A percentile compares a stretch with the other conserved stretches of the same genome.
Conservation (phyloP, 2,888 invertebrate genomes). For the Cosmorhoe ocellata region DNA sequence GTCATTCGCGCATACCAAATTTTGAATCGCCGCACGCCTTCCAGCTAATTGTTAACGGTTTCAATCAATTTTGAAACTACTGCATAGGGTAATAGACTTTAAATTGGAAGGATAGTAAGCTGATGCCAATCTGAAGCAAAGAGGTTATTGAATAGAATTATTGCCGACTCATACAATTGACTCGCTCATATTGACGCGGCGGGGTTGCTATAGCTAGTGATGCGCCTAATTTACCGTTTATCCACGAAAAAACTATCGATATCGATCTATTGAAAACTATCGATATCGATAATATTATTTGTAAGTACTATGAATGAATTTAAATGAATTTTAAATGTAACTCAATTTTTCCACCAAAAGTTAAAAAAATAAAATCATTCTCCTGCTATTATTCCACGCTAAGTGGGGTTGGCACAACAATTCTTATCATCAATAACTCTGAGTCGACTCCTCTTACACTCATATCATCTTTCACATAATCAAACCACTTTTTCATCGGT, state of each 20-base stretch:
- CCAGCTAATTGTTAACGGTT: slow-evolving; percentile 30
- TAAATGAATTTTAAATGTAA: too few relatives aligned
- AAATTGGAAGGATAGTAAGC: slow-evolving; percentile 19
- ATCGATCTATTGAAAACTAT: not conserved
- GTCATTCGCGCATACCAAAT: slow-evolving; percentile 47
- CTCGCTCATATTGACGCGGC: slow-evolving; percentile 70
- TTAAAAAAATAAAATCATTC: too few relatives aligned
- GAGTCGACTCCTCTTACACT: too few relatives aligned
- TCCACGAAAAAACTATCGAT: slow-evolving; percentile 14
- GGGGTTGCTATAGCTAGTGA: slow-evolving; percentile 62
- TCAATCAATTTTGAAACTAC: slow-evolving; percentile 9
- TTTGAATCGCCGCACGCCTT: slow-evolving; percentile 44
- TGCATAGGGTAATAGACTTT: slow-evolving; percentile 9
- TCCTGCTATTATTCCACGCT: too few relatives aligned
- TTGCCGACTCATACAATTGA: slow-evolving; percentile 74
- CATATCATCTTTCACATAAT: too few relatives aligned
- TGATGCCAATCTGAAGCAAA: slow-evolving; percentile 69
- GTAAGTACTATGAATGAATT: too few relatives aligned
- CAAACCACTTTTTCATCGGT: too few relatives aligned
- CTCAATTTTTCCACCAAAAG: too few relatives aligned
- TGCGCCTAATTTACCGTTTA: slow-evolving; percentile 28
- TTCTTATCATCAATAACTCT: too few relatives aligned
- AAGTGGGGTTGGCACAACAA: too few relatives aligned
- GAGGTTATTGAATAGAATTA: slow-evolving; percentile 75
- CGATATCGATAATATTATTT: too few relatives aligned